A percentile compares a stretch with the other conserved stretches of the same genome.
phyloP scores from a whole-genome alignment of 2,797 vertebrate species.

The Alexandromys oeconomus region DNA sequence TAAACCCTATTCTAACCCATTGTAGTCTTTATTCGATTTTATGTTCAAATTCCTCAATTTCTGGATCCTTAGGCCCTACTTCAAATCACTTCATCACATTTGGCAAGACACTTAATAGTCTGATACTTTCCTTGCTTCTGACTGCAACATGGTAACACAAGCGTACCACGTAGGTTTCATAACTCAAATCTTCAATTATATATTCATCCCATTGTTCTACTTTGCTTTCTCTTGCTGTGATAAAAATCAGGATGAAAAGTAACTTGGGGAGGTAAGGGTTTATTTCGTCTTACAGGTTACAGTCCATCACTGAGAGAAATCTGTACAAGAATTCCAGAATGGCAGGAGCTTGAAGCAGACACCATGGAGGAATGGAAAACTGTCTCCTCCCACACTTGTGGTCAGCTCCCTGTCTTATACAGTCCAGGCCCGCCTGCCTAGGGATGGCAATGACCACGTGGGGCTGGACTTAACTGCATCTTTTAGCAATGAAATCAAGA shows the following conservation, averaged over 20 bases:
- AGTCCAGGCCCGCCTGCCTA: background rate
- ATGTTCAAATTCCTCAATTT: background rate
- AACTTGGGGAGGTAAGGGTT: background rate
- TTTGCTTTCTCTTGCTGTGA: background rate
- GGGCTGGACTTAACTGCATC: background rate
- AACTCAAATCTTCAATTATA: background rate
- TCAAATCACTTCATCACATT: background rate
- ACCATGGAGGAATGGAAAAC: background rate
- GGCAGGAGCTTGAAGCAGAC: background rate
- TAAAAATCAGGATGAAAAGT: background rate
- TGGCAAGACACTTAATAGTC: background rate
- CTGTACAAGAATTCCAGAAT: background rate
- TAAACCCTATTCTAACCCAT: background rate
- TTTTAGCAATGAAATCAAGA: background rate
- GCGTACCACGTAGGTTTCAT: background rate
- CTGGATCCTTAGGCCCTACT: background rate
- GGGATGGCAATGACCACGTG: background rate
- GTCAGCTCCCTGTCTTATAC: background rate
- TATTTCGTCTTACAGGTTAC: background rate
- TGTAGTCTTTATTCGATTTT: background rate
- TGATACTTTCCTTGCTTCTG: background rate
- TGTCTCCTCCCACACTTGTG: background rate
- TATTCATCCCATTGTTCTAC: background rate
- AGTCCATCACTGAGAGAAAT: background rate
- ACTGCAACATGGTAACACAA: background rate